These are phyloP conservation scores for Dendropsophus ebraccatus DNA, from an alignment of 2,113 vertebrate genomes.

Conservation along the genomic window DNA sequence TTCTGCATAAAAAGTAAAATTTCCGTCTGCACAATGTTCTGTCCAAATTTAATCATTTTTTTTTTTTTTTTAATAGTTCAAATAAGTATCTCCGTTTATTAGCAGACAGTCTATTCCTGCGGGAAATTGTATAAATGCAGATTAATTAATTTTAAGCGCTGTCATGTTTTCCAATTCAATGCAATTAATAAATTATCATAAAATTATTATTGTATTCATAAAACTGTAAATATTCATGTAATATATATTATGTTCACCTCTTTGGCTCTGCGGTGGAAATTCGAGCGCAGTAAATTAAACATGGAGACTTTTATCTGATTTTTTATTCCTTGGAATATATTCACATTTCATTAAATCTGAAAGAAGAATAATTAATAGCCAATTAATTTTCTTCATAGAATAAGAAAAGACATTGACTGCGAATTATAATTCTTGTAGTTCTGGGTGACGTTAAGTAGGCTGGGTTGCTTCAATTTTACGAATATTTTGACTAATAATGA, in stretches of 20 bases:
- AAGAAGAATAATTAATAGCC: slow-evolving; percentile 79
- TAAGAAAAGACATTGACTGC: slow-evolving; percentile 72
- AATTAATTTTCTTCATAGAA: slow-evolving; percentile 75
- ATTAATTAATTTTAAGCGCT: not conserved
- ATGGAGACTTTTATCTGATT: slow-evolving; percentile 73
- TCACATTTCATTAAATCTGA: slow-evolving; percentile 70
- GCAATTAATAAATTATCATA: slow-evolving; percentile 11
- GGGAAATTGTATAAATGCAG: not conserved
- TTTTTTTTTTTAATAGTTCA: not conserved
- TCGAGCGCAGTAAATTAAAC: slow-evolving; percentile 70
- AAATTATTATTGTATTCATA: not conserved
- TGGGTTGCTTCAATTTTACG: not conserved
- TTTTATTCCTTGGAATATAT: slow-evolving; percentile 63
- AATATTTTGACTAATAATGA: not conserved
- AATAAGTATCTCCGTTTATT: not conserved
- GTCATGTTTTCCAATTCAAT: slow-evolving; percentile 3
- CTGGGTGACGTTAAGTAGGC: not conserved
- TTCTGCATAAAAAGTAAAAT: not conserved
- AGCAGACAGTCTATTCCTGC: not conserved
- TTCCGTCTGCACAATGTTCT: not conserved
- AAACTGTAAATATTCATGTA: slow-evolving; percentile 43
- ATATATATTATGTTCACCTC: slow-evolving; percentile 41
- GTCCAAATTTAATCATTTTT: not conserved
- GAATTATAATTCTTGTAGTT: slow-evolving; percentile 62
- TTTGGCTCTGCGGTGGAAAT: slow-evolving; percentile 62